Evolutionary conservation across 2,113 vertebrate genomes (phyloP), one percentile per base, ranked within the genome.

Genomic region (Colinus virginianus): DNA sequence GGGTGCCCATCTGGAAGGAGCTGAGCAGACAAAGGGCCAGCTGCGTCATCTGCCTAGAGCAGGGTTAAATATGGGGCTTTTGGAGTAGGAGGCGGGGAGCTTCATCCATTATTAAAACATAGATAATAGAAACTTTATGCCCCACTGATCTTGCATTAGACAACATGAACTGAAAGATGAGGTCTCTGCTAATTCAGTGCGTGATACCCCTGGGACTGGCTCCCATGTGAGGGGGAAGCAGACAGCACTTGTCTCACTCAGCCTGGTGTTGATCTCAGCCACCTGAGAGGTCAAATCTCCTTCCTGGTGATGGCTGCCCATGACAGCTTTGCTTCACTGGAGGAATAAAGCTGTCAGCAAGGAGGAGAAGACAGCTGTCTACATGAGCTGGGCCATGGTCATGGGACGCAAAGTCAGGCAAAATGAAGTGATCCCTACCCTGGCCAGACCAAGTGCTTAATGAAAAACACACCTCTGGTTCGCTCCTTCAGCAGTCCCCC

Each of bases 41-140:
- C 96, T 97, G 94, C 0, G 1, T 89, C 25, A 0, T 89, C 81
- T 93, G 85, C 49, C 81, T 79, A 15, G 18, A 64, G 72, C n/a
- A 1, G 80, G 90, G 76, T 86, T 96, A 71, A 80, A 59, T 3
- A 1, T 42, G 82, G 72, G 85, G 90, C 92, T 91, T 87, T 80
- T 70, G 71, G 94, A 91, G 87, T 67, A 86, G 90, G 51, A 90
- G 94, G 94, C 95, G 74, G 66, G 67, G 61, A 94, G 30, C 67
- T 90, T 96, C 92, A 97, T 96, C 94, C 94, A 96, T 97, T 96
- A 97, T 97, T 97, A 93, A 97, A 96, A 81, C 53, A 80, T 1
- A 88, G 96, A 96, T 97, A 96, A 95, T 94, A 95, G 94, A 91
- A 95, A 94, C 95, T 94, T 97, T 96, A 96, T 96, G 96, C 94